Percentiles rank a stretch among this genome's conserved stretches.
Conservation (phyloP, 2,113 vertebrate genomes). For the Phalacrocorax carbo region DNA sequence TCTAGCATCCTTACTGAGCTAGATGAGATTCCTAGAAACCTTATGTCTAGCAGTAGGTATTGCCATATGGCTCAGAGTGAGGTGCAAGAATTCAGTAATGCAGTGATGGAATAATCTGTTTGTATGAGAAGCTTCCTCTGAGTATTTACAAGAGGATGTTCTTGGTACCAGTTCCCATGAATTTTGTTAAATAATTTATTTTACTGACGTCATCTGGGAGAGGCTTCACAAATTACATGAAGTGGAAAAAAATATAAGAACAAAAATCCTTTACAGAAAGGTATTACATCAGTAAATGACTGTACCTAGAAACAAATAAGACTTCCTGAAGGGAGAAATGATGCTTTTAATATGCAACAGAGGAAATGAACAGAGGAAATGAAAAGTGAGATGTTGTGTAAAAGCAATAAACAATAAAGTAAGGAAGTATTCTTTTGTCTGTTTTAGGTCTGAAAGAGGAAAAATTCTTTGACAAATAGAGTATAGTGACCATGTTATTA, state of each 20-base stretch:
- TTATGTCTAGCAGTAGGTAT: slow-evolving; percentile 55
- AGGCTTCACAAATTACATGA: not conserved
- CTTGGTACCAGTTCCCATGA: not conserved
- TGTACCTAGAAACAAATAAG: not conserved
- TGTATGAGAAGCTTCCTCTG: not conserved
- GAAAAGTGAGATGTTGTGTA: not conserved
- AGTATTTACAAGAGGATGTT: not conserved
- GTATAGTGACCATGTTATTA: not conserved
- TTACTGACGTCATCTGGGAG: not conserved
- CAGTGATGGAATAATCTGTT: slow-evolving; percentile 39
- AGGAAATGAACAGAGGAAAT: not conserved
- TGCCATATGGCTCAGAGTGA: slow-evolving; percentile 50
- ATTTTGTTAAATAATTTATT: not conserved
- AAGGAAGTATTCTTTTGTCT: not conserved
- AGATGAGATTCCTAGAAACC: slow-evolving; percentile 42
- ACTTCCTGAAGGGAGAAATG: not conserved
- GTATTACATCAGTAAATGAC: not conserved
- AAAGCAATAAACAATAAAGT: not conserved
- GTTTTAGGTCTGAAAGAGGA: not conserved
- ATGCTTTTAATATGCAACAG: not conserved
- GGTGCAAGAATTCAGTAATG: slow-evolving; percentile 42
- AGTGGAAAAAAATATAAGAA: not conserved
- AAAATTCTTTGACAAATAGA: not conserved
- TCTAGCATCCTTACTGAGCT: slow-evolving; percentile 28
- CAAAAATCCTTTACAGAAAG: not conserved